Evolutionary conservation across 2,888 invertebrate species (phyloP), one percentile per base, ranked within the genome.

Genomic region (Pyrochroa serraticornis): DNA sequence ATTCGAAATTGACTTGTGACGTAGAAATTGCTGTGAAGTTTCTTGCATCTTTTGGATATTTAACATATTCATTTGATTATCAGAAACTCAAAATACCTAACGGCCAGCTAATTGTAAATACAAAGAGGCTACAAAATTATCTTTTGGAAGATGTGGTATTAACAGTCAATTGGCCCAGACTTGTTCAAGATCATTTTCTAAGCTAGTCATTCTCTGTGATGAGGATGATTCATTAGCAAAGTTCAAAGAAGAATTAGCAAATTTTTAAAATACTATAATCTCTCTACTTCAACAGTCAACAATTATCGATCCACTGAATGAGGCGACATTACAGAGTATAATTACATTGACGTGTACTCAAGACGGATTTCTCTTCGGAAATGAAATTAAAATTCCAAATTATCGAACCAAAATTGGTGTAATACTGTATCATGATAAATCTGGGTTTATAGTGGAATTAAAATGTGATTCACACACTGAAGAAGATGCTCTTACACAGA

Each of bases 341-440:
- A 42, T 42, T 31, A 42, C 30, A 42, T 31, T 31, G 42, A 31
- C 31, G 3, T 42, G 42, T 42, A 2, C 42, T 14, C 42, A 10
- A 13, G 30, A 42, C 30, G 42, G 42, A 42, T 42, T 42, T 42
- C 42, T 38, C 7, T 38, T 38, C 9, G 38, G 38, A 10, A 38
- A 38, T 38, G 38, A 38, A 38, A 6, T 38, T 31, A 44, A 31
- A 31, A 44, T 44, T 32, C 32, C 44, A 32, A 44, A 32, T 44
- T 44, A 44, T 44, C 6, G 33, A 44, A 32, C 44, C 32, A 44
- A 9, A 44, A 3, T 44, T 44, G 44, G 31, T 44, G 8, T 9
- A 44, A 33, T 45, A 45, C 33, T 44, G 44, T 45, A 33, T 45
- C 32, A 45, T 34, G 44, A 45, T 45, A 45, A 45, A 45, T 45